Base-by-base conservation (phyloP, 2,797 vertebrate species). In the Carduelis carduelis region DNA sequence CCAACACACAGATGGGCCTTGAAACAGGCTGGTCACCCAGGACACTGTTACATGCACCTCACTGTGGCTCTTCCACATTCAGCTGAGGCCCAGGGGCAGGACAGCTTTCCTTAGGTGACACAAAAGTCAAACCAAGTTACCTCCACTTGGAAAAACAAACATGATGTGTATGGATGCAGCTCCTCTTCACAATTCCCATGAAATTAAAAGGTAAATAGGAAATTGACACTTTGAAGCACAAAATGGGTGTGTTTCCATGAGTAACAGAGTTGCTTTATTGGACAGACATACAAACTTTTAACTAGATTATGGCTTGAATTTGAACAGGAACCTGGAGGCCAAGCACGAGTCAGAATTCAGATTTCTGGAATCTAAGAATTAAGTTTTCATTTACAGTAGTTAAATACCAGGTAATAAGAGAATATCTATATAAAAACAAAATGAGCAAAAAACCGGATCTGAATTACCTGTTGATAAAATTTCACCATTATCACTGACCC, bases 361-460 rank as follows among this genome's bases (percentile, higher is more conserved):
- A 12, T 65, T 60, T 81, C 37, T 75, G 41, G 32, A 57, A 81
- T 18, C 13, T 41, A 74, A 61, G 43, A 41, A 4, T 7, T 14
- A 4, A 8, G 2, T 1, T 52, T 86, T 89, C 21, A 80, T 17
- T 41, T 37, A 28, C 3, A 24, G 8, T 1, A 21, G 4, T 32
- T 57, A 79, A 83, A 57, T 9, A 20, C 5, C 2, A 3, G 0
- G 1, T 60, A 16, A 35, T 9, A 72, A 57, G 2, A 3, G 3
- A 30, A 26, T 1, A 49, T 0, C 4, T 5, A 44, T 2, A 30
- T 4, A 2, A 59, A 75, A 63, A 32, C 3, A 43, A 46, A 59
- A 23, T 2, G 0, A 80, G 10, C 13, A 32, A 69, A 75, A 34
- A 8, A 1, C 6, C 22, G 30, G 11, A 55, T 1, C 19, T 12